Conservation (phyloP, 2,797 vertebrate genomes). For the Microcaecilia unicolor region DNA sequence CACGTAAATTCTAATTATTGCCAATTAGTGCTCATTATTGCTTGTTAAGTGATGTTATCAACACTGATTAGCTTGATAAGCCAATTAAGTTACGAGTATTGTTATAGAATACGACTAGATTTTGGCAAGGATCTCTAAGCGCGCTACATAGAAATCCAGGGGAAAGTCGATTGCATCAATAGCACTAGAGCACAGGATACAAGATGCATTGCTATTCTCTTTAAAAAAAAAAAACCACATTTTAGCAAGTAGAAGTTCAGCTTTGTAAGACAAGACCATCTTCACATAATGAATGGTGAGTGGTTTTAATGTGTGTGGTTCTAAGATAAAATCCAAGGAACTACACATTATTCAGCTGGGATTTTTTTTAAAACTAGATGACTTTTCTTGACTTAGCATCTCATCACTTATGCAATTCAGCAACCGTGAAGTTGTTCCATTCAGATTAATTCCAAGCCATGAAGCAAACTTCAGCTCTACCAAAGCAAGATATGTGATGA, state of each 20-base stretch:
- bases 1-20: too few relatives aligned
- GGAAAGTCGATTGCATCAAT: too few relatives aligned
- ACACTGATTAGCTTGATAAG: too few relatives aligned
- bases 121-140: too few relatives aligned
- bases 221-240: neutral
- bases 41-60: too few relatives aligned
- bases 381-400: conserved; percentile 27
- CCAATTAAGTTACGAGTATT: too few relatives aligned
- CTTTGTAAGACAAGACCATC: conserved; percentile 17
- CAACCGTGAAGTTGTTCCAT: conserved; percentile 33
- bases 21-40: too few relatives aligned
- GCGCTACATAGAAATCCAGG: too few relatives aligned
- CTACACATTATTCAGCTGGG: conserved; percentile 14
- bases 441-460: conserved; percentile 39
- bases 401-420: conserved; percentile 32
- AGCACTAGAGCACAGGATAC: neutral
- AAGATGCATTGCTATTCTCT: conserved; percentile 4
- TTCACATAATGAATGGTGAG: conserved; percentile 13
- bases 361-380: conserved; percentile 21
- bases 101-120: too few relatives aligned
- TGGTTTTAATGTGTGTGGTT: conserved; percentile 6
- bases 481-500: conserved; percentile 25
- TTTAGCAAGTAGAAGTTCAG: conserved; percentile 1
- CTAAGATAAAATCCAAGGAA: conserved; percentile 18
- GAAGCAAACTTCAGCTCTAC: conserved; percentile 27